Evolutionary conservation across 2,888 invertebrate species (phyloP), one percentile per base, ranked within the genome.

Genomic region (Orgyia antiqua): DNA sequence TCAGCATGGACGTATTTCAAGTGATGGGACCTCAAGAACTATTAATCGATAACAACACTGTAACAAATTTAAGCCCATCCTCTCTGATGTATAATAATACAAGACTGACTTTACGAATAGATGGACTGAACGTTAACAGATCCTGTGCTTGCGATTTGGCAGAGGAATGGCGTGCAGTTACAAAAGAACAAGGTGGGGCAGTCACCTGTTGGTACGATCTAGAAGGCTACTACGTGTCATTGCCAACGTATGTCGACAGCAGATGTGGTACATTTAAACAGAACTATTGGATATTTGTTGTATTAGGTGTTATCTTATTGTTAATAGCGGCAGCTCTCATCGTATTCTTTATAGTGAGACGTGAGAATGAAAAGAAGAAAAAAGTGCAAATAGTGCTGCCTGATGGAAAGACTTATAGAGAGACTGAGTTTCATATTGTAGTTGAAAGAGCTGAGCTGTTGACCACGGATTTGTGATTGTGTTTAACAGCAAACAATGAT

Each of bases 361-460:
- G 78, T 33, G 86, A 83, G 63, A 80, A 88, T 67, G 75, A 89
- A 61, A 79, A 89, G 62, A 70, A 89, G 73, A 82, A 90, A 72
- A 76, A 89, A 82, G 58, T 92, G 51, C 89, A 90, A 61, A 87
- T 94, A 70, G 92, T 95, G 29, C 89, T 94, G 59, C 94, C 95
- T 0, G 94, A 94, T 52, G 92, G 93, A 1, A 89, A 93, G 60
- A 92, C 94, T 9, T 95, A 95, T 65, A 88, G 92, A 59, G 94
- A 95, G 79, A 95, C 95, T 6, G 94, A 95, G 76, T 90, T 95
- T 55, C 92, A 94, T 71, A 93, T 95, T 58, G 92, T 95, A 65
- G 92, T 94, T 47, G 95, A 95, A 84, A 90, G 92, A 71, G 92
- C 94, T 24, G 93, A 94, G 73, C 90, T 94, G 27, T 80, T 94